Evolutionary conservation across 2,797 vertebrate species (phyloP).

Genomic region (Melanotaenia trifasciata): DNA sequence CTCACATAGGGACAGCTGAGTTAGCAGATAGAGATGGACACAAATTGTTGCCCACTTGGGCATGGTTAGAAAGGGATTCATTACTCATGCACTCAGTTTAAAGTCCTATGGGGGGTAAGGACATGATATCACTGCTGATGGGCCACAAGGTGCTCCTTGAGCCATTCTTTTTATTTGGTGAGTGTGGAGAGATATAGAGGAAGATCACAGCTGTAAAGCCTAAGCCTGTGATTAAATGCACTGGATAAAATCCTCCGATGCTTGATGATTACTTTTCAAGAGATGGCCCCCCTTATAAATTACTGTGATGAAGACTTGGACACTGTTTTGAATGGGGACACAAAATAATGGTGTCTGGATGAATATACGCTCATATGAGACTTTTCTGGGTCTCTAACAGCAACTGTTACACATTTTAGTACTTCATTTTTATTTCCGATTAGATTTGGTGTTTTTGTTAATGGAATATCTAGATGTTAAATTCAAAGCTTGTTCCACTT

Average conservation of each 20-base stretch:
- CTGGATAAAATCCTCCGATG: constrained; percentile 57
- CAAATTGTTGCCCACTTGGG: constrained; percentile 69
- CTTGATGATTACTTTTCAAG: constrained; percentile 62
- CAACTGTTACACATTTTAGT: neutral
- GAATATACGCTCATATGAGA: neutral
- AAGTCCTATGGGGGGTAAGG: constrained; percentile 51
- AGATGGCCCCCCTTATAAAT: constrained; percentile 38
- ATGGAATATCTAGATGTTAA: neutral
- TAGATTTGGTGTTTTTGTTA: neutral
- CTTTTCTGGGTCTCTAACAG: neutral
- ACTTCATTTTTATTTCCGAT: neutral
- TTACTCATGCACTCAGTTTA: constrained; percentile 64
- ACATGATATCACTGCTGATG: constrained; percentile 62
- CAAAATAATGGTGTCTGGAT: constrained; percentile 6
- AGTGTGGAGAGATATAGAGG: constrained; percentile 23
- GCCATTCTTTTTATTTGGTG: constrained; percentile 54
- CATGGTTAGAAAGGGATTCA: constrained; percentile 60
- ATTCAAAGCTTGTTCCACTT: neutral
- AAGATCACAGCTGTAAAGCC: constrained; percentile 40
- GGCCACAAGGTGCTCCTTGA: constrained; percentile 58
- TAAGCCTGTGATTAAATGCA: constrained; percentile 66
- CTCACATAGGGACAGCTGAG: constrained; percentile 29
- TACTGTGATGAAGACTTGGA: constrained; percentile 37
- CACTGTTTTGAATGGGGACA: constrained; percentile 20
- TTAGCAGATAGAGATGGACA: constrained; percentile 50